Percentiles rank a stretch among this genome's conserved stretches.
Evolutionary conservation across 2,113 vertebrate genomes (phyloP).

Genomic region (Pomatorhinus ruficollis): DNA sequence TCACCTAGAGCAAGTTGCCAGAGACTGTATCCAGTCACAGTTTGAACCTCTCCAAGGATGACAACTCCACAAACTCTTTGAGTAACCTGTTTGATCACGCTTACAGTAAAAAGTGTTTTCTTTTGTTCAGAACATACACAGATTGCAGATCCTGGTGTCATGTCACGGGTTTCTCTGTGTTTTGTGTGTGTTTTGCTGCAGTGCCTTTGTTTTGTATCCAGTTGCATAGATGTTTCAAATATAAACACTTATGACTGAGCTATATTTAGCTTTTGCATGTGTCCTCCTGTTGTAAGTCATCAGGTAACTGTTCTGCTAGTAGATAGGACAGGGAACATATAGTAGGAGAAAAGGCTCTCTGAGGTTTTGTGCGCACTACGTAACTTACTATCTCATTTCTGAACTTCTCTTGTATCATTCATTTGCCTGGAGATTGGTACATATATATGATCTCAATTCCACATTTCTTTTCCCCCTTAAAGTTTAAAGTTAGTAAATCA

Average conservation of each 20-base stretch:
- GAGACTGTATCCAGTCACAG: not conserved
- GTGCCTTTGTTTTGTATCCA: slow-evolving; percentile 41
- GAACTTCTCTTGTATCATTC: not conserved
- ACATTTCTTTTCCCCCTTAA: not conserved
- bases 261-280: slow-evolving; percentile 7
- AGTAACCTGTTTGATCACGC: not conserved
- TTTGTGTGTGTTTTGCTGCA: slow-evolving; percentile 12
- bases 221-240: slow-evolving; percentile 22
- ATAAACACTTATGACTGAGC: not conserved
- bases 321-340: not conserved
- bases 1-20: not conserved
- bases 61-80: not conserved
- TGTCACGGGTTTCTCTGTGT: not conserved
- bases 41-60: not conserved
- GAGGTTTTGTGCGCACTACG: not conserved
- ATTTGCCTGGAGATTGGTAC: not conserved
- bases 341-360: not conserved
- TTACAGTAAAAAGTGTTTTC: not conserved
- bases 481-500: not conserved
- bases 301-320: not conserved
- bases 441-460: not conserved
- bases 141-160: not conserved
- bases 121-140: not conserved
- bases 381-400: not conserved
- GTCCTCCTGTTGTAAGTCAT: not conserved